Conservation (phyloP, 2,797 vertebrate genomes). For the Todus mexicanus region DNA sequence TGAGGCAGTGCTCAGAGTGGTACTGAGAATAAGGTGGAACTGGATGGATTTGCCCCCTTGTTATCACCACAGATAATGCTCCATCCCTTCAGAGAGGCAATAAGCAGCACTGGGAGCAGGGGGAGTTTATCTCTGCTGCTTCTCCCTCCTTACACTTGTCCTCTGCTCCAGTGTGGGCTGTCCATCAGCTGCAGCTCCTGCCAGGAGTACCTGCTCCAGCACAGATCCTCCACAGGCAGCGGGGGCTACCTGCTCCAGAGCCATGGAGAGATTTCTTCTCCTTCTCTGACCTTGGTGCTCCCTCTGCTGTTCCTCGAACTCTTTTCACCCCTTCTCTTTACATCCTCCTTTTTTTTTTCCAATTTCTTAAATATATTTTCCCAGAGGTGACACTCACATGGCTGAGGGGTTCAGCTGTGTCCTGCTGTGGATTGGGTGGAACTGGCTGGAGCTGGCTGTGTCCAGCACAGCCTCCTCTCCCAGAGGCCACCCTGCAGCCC, state of each 20-base stretch:
- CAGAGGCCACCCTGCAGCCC: background rate
- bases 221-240: background rate
- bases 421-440: background rate
- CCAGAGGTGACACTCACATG: background rate
- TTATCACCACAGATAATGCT: rapidly evolving
- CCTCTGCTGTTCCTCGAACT: background rate
- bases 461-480: background rate
- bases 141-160: background rate
- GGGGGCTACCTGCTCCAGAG: background rate
- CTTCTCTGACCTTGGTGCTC: background rate
- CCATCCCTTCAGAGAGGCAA: background rate
- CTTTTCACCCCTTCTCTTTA: background rate
- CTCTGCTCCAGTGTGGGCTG: background rate
- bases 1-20: background rate
- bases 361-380: background rate
- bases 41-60: background rate
- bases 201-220: background rate
- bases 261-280: background rate
- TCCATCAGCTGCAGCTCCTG: background rate
- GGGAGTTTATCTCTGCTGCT: background rate
- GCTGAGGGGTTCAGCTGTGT: background rate
- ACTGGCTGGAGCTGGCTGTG: background rate
- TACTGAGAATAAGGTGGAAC: background rate
- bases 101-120: rapidly evolving
- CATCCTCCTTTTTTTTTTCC: background rate